Percentiles rank a stretch among this genome's conserved stretches.
Evolutionary conservation across 1,140 invertebrate genomes (phyloP).

Genomic region (Bombus vancouverensis): DNA sequence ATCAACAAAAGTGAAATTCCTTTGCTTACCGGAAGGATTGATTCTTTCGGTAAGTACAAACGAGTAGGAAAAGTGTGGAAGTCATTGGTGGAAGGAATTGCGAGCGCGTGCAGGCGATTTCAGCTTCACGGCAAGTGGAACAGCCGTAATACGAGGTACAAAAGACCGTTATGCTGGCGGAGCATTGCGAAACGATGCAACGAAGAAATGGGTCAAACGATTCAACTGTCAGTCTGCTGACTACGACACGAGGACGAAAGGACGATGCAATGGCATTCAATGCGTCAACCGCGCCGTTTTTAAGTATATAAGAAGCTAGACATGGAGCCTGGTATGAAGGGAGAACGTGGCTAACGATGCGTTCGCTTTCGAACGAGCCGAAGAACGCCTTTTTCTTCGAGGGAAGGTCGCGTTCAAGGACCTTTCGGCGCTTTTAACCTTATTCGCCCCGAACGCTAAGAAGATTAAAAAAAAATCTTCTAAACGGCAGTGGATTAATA

Average conservation of each 20-base stretch:
- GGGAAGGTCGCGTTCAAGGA: background rate
- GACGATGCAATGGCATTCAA: background rate
- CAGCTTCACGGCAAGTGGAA: slow-evolving; percentile 48
- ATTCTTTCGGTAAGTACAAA: background rate
- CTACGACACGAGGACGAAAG: slow-evolving; percentile 4
- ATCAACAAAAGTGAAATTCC: background rate
- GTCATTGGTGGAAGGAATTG: background rate
- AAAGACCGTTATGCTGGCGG: slow-evolving; percentile 60
- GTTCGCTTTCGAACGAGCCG: background rate
- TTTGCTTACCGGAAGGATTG: background rate
- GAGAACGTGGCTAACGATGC: background rate
- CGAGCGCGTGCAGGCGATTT: slow-evolving; percentile 45
- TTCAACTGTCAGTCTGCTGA: slow-evolving; percentile 61
- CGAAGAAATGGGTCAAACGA: slow-evolving; percentile 66
- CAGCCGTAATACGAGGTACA: slow-evolving; percentile 50
- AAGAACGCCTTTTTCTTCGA: background rate
- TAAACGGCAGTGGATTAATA: too few relatives aligned
- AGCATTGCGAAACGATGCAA: slow-evolving; percentile 61
- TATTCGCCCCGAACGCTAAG: background rate
- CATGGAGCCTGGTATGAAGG: background rate
- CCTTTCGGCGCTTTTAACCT: background rate
- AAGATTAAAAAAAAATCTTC: background rate
- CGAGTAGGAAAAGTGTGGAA: background rate
- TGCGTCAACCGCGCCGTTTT: slow-evolving; percentile 28
- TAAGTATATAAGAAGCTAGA: slow-evolving; percentile 2